Base-by-base conservation (phyloP, 2,113 vertebrate genomes). In the Pantherophis guttatus region DNA sequence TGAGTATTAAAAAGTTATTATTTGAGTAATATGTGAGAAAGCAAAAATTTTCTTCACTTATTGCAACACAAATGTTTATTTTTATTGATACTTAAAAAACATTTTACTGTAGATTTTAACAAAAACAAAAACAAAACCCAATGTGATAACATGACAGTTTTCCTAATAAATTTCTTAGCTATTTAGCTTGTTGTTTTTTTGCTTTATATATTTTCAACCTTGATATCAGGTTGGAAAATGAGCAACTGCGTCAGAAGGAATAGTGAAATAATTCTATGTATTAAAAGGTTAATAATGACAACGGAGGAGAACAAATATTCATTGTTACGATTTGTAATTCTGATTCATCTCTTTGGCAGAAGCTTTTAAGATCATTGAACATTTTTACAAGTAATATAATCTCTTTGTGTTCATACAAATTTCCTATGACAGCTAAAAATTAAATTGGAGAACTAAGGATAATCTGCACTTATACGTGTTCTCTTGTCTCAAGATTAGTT, bases 361-460 rank as follows among this genome's bases (percentile, higher is more conserved):
- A 24, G 53, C 23, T 91, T 91, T 55, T 87, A 8, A 70, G 88
- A 94, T 95, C 57, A 87, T 5, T n/a, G 48, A 91, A 86, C 48
- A 57, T 17, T 55, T 53, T 53, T 29, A 11, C 55, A 39, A 55
- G 9, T 85, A 53, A 8, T 52, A 52, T 48, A 26, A 24, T 88
- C 29, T 53, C 86, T 54, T 33, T 54, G 87, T 53, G 7, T 88
- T 29, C 87, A 88, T 33, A 54, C 52, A 54, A 52, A 55, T 88
- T 52, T 87, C 8, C 29, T 26, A 26, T 54, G 52, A 88, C 87
- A 29, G 53, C 53, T 54, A 88, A 88, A 87, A 29, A 88, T 33
- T 88, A 52, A 87, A 53, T n/a, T 54, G 50, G 26, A 54, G 50
- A 17, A 54, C 52, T 55, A n/a, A n/a, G 29, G n/a, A 88, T 54